Evolutionary conservation across 2,113 vertebrate genomes (phyloP).

Genomic region (Albula goreensis): DNA sequence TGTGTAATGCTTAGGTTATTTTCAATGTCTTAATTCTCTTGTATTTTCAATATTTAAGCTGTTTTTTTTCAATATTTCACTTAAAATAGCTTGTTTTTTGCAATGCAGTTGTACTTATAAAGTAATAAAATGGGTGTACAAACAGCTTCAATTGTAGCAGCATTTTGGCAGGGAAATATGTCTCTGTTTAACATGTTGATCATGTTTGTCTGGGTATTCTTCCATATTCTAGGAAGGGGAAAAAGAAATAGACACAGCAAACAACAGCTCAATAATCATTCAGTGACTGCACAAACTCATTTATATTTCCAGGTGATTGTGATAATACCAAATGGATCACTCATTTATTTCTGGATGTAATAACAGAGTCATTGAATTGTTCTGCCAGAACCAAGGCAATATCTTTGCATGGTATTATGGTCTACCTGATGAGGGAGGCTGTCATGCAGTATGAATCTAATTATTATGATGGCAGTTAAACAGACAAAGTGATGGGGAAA

Average conservation of each 20-base stretch:
- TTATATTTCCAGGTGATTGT: not conserved
- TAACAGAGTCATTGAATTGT: not conserved
- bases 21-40: no score
- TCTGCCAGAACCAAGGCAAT: not conserved
- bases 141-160: no score
- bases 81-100: no score
- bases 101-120: no score
- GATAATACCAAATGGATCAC: not conserved
- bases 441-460: not conserved
- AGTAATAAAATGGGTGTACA: no score
- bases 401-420: not conserved
- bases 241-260: not conserved
- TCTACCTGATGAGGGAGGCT: not conserved
- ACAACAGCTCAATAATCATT: not conserved
- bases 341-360: not conserved
- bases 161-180: not conserved
- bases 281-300: not conserved
- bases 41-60: no score
- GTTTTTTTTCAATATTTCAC: no score
- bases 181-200: not conserved
- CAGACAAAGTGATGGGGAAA: not conserved
- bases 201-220: not conserved
- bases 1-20: no score
- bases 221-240: not conserved
- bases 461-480: not conserved